These are phyloP conservation scores for Heliconius ethilla DNA, from an alignment of 2,888 invertebrate genomes.

Conservation along the genomic window DNA sequence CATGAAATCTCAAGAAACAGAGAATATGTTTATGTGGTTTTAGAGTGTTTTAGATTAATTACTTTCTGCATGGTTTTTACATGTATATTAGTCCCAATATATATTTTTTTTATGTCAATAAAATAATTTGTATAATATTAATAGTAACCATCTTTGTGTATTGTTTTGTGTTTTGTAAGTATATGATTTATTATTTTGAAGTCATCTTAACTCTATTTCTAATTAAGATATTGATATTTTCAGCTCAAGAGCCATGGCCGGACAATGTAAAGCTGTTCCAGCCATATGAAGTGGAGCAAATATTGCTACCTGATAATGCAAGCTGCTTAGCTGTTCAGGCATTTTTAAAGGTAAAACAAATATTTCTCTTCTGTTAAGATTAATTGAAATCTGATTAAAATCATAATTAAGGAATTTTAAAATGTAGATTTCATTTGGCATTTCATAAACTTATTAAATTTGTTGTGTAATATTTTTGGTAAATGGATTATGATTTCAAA, in stretches of 20 bases:
- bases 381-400: no score
- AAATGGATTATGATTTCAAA: no score
- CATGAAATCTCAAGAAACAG: background rate
- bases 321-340: constrained; percentile 96
- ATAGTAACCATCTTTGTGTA: background rate
- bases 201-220: background rate
- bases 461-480: no score
- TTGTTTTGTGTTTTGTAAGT: background rate
- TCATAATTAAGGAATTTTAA: no score
- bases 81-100: background rate
- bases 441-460: no score
- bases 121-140: background rate
- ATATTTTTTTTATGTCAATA: background rate
- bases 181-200: background rate
- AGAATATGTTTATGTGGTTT: constrained; percentile 4
- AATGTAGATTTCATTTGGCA: no score
- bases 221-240: constrained; percentile 21
- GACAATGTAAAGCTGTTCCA: constrained; percentile 92
- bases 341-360: constrained; percentile 85
- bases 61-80: constrained; percentile 9
- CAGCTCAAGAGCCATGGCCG: constrained; percentile 95
- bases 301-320: constrained; percentile 95
- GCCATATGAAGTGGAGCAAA: constrained; percentile 96
- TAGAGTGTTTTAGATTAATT: background rate
- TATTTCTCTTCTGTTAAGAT: background rate